phyloP scores from a whole-genome alignment of 2,888 invertebrate species.

The Acleris emargana region DNA sequence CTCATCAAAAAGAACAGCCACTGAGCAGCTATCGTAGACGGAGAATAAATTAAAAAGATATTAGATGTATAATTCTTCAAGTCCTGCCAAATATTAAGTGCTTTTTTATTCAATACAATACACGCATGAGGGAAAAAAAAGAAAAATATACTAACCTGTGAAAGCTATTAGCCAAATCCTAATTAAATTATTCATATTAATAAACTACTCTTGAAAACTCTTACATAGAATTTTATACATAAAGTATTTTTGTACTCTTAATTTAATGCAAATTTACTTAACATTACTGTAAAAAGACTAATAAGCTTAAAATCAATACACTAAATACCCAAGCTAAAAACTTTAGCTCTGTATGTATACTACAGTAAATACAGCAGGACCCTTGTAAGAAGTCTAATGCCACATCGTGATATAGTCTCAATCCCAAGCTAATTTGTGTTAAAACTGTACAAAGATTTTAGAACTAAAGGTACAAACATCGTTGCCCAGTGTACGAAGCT shows the following conservation, averaged over 20 bases:
- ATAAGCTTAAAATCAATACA: slow-evolving; percentile 36
- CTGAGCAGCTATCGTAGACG: too few relatives aligned
- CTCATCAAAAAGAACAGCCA: too few relatives aligned
- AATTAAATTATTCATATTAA: slow-evolving; percentile 30
- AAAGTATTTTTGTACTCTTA: slow-evolving; percentile 26
- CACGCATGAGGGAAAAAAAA: neutral
- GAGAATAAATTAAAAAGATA: too few relatives aligned
- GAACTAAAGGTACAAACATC: neutral
- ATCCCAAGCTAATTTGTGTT: neutral
- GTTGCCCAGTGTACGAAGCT: slow-evolving; percentile 9
- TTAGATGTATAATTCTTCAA: too few relatives aligned
- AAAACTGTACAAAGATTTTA: neutral
- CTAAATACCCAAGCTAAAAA: too few relatives aligned
- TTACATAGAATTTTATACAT: neutral
- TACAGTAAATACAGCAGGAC: neutral
- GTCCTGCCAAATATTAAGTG: too few relatives aligned
- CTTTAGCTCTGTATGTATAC: slow-evolving; percentile 10
- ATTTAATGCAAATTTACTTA: slow-evolving; percentile 28
- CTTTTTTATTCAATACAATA: neutral
- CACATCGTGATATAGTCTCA: neutral
- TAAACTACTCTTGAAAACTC: slow-evolving; percentile 1
- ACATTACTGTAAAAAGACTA: slow-evolving; percentile 23
- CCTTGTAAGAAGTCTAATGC: neutral
- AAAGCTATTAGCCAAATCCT: slow-evolving; percentile 23
- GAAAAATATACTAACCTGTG: slow-evolving; percentile 28